Conservation (phyloP, 2,113 vertebrate genomes). For the Xiphias gladius region DNA sequence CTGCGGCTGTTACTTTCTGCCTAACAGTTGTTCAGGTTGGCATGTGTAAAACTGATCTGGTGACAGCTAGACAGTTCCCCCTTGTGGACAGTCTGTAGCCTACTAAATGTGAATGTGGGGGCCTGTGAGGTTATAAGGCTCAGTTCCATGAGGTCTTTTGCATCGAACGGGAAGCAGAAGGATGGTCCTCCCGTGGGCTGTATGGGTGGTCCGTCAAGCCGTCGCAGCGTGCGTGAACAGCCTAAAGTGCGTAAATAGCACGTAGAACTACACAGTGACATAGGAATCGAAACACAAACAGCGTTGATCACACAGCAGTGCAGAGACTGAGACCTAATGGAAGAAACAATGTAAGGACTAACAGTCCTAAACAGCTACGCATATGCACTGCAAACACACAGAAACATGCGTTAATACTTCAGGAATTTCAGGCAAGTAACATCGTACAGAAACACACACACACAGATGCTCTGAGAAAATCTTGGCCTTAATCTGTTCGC, state of each 20-base stretch:
- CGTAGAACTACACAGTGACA: neutral
- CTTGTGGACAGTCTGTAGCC: conserved; percentile 6
- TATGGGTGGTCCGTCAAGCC: neutral
- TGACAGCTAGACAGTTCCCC: neutral
- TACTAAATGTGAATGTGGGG: neutral
- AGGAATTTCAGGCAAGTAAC: neutral
- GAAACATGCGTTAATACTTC: neutral
- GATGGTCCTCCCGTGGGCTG: neutral
- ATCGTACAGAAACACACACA: neutral
- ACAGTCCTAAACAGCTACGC: neutral
- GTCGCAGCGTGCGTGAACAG: neutral
- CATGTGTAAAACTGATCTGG: neutral
- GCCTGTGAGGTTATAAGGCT: neutral
- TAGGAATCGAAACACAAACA: neutral
- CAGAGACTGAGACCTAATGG: no score
- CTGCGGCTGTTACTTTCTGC: neutral
- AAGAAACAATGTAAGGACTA: neutral
- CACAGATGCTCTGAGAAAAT: conserved; percentile 18
- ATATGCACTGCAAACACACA: neutral
- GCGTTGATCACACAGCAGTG: neutral
- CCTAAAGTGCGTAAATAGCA: neutral
- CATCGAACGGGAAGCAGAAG: neutral
- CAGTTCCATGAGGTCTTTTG: neutral
- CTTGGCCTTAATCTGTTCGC: conserved; percentile 49
- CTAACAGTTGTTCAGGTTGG: neutral